Evolutionary conservation across 2,888 invertebrate species (phyloP).

Genomic region (Limnephilus auricula): DNA sequence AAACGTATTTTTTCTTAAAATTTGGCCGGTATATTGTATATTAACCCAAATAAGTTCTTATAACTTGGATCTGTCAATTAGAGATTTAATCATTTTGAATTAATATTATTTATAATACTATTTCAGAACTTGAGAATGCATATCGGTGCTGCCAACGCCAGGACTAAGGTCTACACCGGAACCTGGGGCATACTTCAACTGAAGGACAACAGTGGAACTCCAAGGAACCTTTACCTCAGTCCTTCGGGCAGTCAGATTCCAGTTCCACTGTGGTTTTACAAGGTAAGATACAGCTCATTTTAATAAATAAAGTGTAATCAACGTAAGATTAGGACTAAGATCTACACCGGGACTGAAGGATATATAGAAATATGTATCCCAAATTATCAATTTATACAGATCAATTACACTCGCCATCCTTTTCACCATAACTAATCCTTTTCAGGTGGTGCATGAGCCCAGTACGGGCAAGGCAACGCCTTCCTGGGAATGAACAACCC

Average conservation of each 20-base stretch:
- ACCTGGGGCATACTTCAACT: slow-evolving; percentile 79
- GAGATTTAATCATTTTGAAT: too few relatives aligned
- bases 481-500: slow-evolving; percentile 70
- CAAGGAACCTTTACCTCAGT: slow-evolving; percentile 73
- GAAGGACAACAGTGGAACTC: slow-evolving; percentile 73
- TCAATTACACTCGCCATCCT: too few relatives aligned
- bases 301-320: too few relatives aligned
- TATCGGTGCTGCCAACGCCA: slow-evolving; percentile 72
- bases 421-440: background rate
- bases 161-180: slow-evolving; percentile 78
- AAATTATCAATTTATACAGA: too few relatives aligned
- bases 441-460: slow-evolving; percentile 78
- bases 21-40: too few relatives aligned
- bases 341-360: too few relatives aligned
- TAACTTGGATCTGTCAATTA: too few relatives aligned
- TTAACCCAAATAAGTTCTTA: too few relatives aligned
- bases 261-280: slow-evolving; percentile 74
- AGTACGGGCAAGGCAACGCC: slow-evolving; percentile 74
- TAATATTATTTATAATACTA: background rate
- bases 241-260: slow-evolving; percentile 72
- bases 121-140: slow-evolving; percentile 71
- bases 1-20: too few relatives aligned
- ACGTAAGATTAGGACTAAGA: too few relatives aligned
- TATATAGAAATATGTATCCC: too few relatives aligned
- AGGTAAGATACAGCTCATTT: slow-evolving; percentile 69